phyloP scores from a whole-genome alignment of 2,797 vertebrate species.

The Acropternis orthonyx region DNA sequence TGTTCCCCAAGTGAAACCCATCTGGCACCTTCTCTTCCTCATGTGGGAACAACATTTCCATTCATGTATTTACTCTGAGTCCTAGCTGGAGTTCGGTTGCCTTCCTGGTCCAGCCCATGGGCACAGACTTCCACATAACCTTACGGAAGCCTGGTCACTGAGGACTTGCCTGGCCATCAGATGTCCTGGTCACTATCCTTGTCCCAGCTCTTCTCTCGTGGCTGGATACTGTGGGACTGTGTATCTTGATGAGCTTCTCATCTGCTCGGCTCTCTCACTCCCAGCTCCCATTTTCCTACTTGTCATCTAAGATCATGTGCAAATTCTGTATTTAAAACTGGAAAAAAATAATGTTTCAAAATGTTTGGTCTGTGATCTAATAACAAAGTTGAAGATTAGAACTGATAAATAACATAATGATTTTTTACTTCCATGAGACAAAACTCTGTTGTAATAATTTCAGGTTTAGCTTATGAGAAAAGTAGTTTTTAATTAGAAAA shows the following conservation, averaged over 20 bases:
- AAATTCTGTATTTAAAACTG: neutral
- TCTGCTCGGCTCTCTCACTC: neutral
- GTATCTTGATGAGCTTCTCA: rapidly evolving
- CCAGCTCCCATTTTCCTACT: neutral
- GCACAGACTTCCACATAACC: rapidly evolving
- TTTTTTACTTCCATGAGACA: neutral
- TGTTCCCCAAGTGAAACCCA: neutral
- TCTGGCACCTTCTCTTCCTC: neutral
- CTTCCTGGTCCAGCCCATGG: rapidly evolving
- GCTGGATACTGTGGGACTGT: neutral
- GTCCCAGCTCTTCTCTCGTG: neutral
- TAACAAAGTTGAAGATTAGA: neutral
- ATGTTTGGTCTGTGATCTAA: neutral
- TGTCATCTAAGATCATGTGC: neutral
- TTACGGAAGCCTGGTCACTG: neutral
- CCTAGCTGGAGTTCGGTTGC: neutral
- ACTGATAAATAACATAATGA: neutral
- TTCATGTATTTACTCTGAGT: neutral
- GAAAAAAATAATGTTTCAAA: neutral
- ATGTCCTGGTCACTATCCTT: rapidly evolving
- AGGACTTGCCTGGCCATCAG: neutral
- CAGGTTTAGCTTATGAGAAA: neutral
- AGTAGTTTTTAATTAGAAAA: constrained; percentile 13
- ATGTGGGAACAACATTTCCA: neutral
- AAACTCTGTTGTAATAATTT: neutral